Conservation (phyloP, 2,888 invertebrate species). For the Melanostoma mellinum region DNA sequence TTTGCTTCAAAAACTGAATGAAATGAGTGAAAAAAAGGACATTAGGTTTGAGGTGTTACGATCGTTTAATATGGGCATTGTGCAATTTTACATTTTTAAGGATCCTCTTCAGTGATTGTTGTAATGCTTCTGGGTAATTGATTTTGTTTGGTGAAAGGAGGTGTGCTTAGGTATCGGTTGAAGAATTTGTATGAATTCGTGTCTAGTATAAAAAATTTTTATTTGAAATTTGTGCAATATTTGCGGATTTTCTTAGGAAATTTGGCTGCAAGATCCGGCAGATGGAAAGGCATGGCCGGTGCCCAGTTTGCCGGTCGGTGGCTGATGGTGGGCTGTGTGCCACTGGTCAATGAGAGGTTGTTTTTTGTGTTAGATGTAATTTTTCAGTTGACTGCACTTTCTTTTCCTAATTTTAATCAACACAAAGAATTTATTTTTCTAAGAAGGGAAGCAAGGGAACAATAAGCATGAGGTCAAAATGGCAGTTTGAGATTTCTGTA, state of each 20-base stretch:
- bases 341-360: constrained; percentile 19
- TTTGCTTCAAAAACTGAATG: constrained; percentile 10
- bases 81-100: constrained; percentile 39
- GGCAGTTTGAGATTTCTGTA: too few relatives aligned
- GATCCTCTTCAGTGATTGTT: constrained; percentile 29
- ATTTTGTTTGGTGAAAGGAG: constrained; percentile 67
- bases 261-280: constrained; percentile 62
- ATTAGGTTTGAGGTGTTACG: constrained; percentile 57
- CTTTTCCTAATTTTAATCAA: not conserved
- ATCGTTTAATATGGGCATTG: constrained; percentile 69
- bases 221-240: constrained; percentile 55
- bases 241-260: constrained; percentile 61
- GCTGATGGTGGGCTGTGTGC: constrained; percentile 42
- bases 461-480: not conserved
- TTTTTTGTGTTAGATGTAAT: constrained; percentile 17
- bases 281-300: constrained; percentile 44
- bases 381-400: constrained; percentile 27
- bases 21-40: constrained; percentile 32
- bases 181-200: constrained; percentile 25
- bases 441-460: not conserved
- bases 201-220: constrained; percentile 16
- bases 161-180: constrained; percentile 46
- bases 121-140: constrained; percentile 69
- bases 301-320: constrained; percentile 31
- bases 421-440: not conserved